phyloP scores from a whole-genome alignment of 2,888 invertebrate genomes.

The Troilus luridus region DNA sequence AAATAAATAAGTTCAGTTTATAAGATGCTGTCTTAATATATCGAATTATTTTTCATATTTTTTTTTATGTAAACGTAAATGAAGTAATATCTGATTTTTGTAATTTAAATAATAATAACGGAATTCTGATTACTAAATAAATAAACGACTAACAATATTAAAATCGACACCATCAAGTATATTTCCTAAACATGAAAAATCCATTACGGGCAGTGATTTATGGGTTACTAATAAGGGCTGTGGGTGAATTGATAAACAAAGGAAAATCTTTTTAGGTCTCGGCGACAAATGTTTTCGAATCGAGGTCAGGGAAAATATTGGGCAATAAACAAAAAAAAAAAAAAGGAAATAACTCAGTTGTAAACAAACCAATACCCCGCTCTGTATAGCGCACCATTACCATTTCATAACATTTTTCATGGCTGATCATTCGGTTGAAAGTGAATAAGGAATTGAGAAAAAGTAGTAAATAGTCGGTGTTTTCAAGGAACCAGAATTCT shows the following conservation, averaged over 20 bases:
- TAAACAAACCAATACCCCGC: neutral
- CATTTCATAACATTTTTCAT: neutral
- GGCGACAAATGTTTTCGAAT: neutral
- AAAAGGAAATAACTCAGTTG: neutral
- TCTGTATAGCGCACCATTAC: neutral
- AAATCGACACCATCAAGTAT: too few species aligned
- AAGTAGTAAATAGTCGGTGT: neutral
- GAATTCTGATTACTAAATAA: too few species aligned
- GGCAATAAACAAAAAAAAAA: constrained; percentile 3
- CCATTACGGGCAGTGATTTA: too few species aligned
- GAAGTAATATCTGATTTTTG: too few species aligned
- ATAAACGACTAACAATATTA: too few species aligned
- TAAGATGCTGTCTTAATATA: too few species aligned
- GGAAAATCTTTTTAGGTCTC: neutral
- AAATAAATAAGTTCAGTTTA: too few species aligned
- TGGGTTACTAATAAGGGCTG: neutral
- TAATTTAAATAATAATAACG: too few species aligned
- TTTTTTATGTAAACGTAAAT: too few species aligned
- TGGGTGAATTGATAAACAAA: neutral
- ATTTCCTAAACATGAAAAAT: too few species aligned
- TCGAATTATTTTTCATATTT: too few species aligned
- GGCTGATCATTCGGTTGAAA: neutral
- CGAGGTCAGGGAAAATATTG: neutral
- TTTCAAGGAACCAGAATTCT: neutral
- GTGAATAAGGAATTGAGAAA: neutral